These are phyloP conservation scores for Sylvilagus bachmani DNA, from an alignment of 2,113 vertebrate genomes.

Conservation along the genomic window DNA sequence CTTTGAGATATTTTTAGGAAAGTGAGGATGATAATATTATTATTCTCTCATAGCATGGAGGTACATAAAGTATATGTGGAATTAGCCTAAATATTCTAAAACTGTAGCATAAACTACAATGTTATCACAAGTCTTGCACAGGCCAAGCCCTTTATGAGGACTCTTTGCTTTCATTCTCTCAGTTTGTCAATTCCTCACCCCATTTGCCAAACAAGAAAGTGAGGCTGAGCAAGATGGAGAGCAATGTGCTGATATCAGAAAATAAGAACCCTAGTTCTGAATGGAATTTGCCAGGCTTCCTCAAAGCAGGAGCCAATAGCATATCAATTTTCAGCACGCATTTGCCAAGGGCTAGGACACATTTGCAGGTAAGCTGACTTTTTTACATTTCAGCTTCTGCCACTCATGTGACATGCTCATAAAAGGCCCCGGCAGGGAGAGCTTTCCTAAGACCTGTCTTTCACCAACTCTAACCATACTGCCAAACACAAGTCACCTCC, in stretches of 20 bases:
- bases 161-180: neutral
- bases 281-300: neutral
- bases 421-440: neutral
- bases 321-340: neutral
- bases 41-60: neutral
- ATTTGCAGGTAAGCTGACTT: neutral
- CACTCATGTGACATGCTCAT: neutral
- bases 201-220: slow-evolving; percentile 23
- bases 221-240: neutral
- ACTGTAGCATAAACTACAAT: neutral
- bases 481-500: neutral
- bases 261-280: neutral
- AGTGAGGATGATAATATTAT: neutral
- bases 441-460: neutral
- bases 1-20: neutral
- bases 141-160: neutral
- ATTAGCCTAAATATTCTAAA: neutral
- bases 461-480: neutral
- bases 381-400: neutral
- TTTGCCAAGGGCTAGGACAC: neutral
- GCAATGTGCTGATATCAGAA: neutral
- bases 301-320: neutral
- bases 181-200: neutral
- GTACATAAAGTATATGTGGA: neutral
- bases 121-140: neutral